Base-by-base conservation (phyloP, 2,113 vertebrate genomes). In the Struthio camelus region DNA sequence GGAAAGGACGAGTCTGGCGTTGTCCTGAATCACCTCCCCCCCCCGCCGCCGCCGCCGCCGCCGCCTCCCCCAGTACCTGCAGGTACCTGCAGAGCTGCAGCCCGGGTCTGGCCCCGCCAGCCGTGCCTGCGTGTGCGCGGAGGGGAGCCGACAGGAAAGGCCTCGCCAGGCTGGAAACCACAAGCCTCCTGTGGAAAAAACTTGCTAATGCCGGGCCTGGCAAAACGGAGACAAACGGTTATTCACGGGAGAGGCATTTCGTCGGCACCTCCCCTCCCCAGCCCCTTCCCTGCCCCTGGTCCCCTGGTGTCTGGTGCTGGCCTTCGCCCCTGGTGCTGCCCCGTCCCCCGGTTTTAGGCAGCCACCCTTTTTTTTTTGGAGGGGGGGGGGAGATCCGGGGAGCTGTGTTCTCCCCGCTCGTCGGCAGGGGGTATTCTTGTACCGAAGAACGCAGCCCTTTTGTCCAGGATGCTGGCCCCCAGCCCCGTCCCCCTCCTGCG, bases 381-480 rank as follows among this genome's bases (percentile, higher is more conserved):
- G 32, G 73, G 76, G 59, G 28, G n/a, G 28, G 5, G 40, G 19
- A 9, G 77, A 86, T 58, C 84, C 67, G 34, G 38, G 85, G 62
- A 93, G 84, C 62, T 95, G 91, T 92, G 92, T 15, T 97, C 89
- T 94, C 38, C 81, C 95, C 81, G 79, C 94, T 93, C 80, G 90
- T 96, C 96, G 93, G 95, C 95, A 96, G 97, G 95, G 97, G 95
- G 94, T 85, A 97, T 8, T 88, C 89, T 93, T 88, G 93, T 73
- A 96, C 95, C 73, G 94, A 91, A 75, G 53, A 94, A 97, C 34
- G 62, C 78, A 76, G 51, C 65, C 44, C 66, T 93, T 87, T 85
- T 71, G 79, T 18, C 51, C 75, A 16, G 85, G 66, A 75, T 71
- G 38, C 50, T 23, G 28, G 69, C 56, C 51, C 88, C 78, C 51